A percentile compares a stretch with the other conserved stretches of the same genome.
Evolutionary conservation across 2,113 vertebrate genomes (phyloP).

Genomic region (Mastomys coucha): DNA sequence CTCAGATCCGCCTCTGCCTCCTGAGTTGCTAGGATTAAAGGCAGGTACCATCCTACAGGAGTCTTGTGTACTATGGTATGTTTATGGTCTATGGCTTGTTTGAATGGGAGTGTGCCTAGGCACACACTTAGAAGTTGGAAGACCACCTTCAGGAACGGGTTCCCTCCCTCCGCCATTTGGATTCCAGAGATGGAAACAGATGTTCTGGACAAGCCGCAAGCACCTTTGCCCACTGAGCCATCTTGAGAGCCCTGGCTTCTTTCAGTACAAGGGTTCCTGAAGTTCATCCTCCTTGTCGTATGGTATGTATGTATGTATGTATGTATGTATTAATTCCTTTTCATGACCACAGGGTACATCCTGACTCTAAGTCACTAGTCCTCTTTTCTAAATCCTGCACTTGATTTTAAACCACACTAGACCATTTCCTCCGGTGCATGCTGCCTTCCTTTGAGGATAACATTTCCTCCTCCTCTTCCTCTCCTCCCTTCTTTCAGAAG

Average conservation of each 20-base stretch:
- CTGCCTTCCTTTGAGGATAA: neutral
- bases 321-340: neutral
- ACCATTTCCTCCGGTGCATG: neutral
- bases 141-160: neutral
- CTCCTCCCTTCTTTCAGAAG: neutral
- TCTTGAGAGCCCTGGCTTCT: neutral
- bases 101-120: neutral
- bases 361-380: neutral
- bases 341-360: neutral
- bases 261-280: neutral
- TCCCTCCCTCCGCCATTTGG: neutral
- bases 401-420: neutral
- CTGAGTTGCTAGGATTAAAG: neutral
- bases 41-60: neutral
- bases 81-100: too few relatives aligned
- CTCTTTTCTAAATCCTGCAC: neutral
- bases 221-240: neutral
- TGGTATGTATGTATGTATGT: too few relatives aligned
- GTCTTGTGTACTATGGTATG: too few relatives aligned
- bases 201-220: neutral
- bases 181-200: neutral
- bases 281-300: neutral
- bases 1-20: neutral
- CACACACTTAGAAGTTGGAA: neutral
- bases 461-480: neutral